phyloP scores from a whole-genome alignment of 2,888 invertebrate species.

The Athetis lepigone region DNA sequence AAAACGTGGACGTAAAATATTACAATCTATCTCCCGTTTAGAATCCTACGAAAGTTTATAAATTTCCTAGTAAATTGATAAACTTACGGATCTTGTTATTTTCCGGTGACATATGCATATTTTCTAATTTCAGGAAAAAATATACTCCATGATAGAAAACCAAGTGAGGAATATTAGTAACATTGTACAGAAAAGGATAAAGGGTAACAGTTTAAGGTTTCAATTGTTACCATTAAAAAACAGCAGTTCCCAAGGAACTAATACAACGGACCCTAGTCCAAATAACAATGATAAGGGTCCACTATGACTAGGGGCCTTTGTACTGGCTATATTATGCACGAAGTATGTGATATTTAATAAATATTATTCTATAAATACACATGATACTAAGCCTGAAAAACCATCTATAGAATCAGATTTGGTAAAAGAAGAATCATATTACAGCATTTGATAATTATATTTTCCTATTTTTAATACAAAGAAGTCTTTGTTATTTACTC shows the following conservation, averaged over 20 bases:
- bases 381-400: slow-evolving; percentile 21
- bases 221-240: slow-evolving; percentile 89
- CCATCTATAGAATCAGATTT: slow-evolving; percentile 35
- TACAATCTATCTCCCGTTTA: too few relatives aligned
- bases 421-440: slow-evolving; percentile 26
- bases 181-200: slow-evolving; percentile 92
- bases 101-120: not conserved
- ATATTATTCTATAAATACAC: slow-evolving; percentile 71
- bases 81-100: too few relatives aligned
- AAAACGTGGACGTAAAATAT: too few relatives aligned
- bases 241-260: slow-evolving; percentile 63
- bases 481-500: slow-evolving; percentile 1
- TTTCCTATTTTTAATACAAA: slow-evolving; percentile 26
- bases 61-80: too few relatives aligned
- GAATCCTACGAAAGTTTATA: too few relatives aligned
- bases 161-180: slow-evolving; percentile 87
- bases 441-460: slow-evolving; percentile 50
- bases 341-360: slow-evolving; percentile 79
- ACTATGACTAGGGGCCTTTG: slow-evolving; percentile 82
- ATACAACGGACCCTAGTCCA: slow-evolving; percentile 60
- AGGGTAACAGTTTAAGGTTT: slow-evolving; percentile 91
- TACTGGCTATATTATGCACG: slow-evolving; percentile 72
- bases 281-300: slow-evolving; percentile 75
- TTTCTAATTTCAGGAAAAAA: slow-evolving; percentile 88
- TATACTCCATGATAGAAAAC: slow-evolving; percentile 90